Percentiles rank a stretch among this genome's conserved stretches.
Conservation (phyloP, 2,113 vertebrate species). For the Pao palembangensis region DNA sequence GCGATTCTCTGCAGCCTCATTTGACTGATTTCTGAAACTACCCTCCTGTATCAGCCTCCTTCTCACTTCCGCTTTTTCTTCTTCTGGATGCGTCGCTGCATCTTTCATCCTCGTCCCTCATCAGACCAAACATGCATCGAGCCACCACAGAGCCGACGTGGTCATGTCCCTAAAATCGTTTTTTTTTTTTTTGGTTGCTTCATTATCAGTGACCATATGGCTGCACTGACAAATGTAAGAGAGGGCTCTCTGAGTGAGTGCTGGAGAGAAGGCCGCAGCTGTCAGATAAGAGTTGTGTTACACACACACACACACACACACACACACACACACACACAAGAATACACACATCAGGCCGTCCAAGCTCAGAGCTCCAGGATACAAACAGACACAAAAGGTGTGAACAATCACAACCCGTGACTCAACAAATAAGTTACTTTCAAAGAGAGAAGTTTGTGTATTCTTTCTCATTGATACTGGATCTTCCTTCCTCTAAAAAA, state of each 20-base stretch:
- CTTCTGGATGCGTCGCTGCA: too few species aligned
- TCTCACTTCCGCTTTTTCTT: neutral
- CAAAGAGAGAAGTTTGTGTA: too few species aligned
- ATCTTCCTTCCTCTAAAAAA: neutral
- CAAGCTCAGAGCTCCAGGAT: too few species aligned
- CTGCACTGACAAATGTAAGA: neutral
- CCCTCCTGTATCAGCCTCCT: neutral
- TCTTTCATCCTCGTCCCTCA: too few species aligned
- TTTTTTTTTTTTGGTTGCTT: too few species aligned
- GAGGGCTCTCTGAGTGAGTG: slow-evolving; percentile 12
- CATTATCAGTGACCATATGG: slow-evolving; percentile 35
- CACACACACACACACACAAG: slow-evolving; percentile 5
- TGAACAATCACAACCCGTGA: too few species aligned
- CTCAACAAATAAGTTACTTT: too few species aligned
- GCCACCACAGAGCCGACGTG: too few species aligned
- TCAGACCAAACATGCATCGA: too few species aligned
- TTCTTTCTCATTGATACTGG: neutral
- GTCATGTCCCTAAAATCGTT: too few species aligned
- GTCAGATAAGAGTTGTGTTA: slow-evolving; percentile 29
- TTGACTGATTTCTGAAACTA: slow-evolving; percentile 41
- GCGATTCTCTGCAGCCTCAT: slow-evolving; percentile 57
- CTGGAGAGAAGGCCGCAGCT: slow-evolving; percentile 37
- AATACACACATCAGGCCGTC: slow-evolving; percentile 19
- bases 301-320: too few species aligned
- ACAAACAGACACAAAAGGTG: too few species aligned